Base-by-base conservation (phyloP, 2,888 invertebrate genomes). In the Stenichneumon culpator region DNA sequence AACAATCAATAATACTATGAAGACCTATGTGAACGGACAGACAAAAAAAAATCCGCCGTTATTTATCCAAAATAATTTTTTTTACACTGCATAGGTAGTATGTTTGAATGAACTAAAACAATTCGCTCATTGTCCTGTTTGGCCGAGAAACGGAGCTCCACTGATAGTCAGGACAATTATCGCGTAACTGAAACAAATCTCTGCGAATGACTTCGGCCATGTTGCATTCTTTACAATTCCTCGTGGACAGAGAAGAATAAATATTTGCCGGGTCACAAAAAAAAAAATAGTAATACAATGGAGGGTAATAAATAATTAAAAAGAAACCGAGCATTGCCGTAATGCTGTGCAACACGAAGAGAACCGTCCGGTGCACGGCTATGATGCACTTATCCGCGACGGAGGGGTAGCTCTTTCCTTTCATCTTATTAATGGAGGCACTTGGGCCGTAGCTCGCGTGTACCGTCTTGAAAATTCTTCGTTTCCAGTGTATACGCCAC, bases 341-440 rank as follows among this genome's bases (percentile, higher is more conserved):
- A 79, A 82, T 79, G 67, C 67, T 79, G 82, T 70, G 67, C 19
- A 47, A 54, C 28, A 16, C 28, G n/a, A 54, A 32, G 50, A 70
- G 39, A 60, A 47, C 39, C 16, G 44, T 75, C 65, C 50, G 75
- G 28, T 70, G 65, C 83, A 79, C 52, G 60, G 79, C 79, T 82
- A 87, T 60, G 80, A 84, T 86, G 84, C 82, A 86, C 83, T 80
- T 70, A 74, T 82, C 69, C 81, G 75, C 68, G 28, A 74, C 68
- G 72, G 77, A 77, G 79, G 73, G 65, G 50, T 73, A 70, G 81
- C 73, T 73, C 79, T 78, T 82, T 83, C 72, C 86, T 87, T 86
- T 86, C 87, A 86, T 87, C 86, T 83, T 85, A 87, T 86, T 87
- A 87, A 87, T 87, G 84, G 86, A 73, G 83, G 81, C 70, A 86